Evolutionary conservation across 2,797 vertebrate genomes (phyloP).

Genomic region (Etheostoma nigrum): DNA sequence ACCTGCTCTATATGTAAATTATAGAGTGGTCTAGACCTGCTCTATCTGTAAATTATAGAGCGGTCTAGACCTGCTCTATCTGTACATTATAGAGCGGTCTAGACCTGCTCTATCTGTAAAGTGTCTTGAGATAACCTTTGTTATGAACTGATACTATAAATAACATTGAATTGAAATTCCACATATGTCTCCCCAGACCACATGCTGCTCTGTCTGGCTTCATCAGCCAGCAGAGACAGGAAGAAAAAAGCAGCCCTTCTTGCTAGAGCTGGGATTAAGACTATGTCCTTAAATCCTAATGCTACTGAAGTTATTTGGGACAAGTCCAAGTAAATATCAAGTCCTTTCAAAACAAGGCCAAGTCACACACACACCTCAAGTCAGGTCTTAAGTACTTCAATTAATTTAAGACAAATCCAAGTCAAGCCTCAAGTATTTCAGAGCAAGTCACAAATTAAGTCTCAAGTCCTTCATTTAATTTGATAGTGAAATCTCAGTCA

Average conservation of each 20-base stretch:
- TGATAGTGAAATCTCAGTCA: background rate
- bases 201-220: slow-evolving; percentile 15
- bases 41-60: too few species aligned
- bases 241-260: background rate
- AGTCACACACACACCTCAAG: background rate
- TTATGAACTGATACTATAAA: too few species aligned
- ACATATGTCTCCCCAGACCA: slow-evolving; percentile 19
- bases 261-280: too few species aligned
- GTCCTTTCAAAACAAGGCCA: background rate
- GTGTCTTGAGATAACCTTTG: too few species aligned
- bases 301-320: background rate
- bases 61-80: too few species aligned
- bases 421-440: background rate
- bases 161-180: background rate
- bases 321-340: background rate
- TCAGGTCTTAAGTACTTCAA: background rate
- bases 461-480: background rate
- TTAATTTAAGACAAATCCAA: background rate
- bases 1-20: too few species aligned
- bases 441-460: background rate
- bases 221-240: background rate
- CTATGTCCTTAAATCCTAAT: background rate
- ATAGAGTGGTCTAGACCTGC: too few species aligned
- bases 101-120: too few species aligned
- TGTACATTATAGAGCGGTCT: too few species aligned